Evolutionary conservation across 2,113 vertebrate species (phyloP).

Genomic region (Siniperca knerii): DNA sequence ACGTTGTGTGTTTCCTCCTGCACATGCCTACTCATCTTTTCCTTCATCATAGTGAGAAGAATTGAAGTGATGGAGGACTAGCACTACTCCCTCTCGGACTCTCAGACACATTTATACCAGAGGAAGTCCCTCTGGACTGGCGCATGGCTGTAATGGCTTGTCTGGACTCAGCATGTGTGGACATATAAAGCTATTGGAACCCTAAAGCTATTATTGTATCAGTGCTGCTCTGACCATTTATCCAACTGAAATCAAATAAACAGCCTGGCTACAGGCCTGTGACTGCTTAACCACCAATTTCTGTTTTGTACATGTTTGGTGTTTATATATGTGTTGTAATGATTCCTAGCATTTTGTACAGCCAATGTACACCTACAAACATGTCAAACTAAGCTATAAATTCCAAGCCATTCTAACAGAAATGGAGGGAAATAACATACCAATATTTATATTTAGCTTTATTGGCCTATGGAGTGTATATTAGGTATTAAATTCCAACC

Average conservation of each 20-base stretch:
- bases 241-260: constrained; percentile 51
- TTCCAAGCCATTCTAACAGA: neutral
- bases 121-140: constrained; percentile 44
- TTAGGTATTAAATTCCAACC: neutral
- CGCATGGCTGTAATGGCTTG: constrained; percentile 41
- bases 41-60: constrained; percentile 21
- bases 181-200: constrained; percentile 43
- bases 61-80: constrained; percentile 32
- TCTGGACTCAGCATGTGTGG: constrained; percentile 38
- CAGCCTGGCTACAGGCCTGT: neutral
- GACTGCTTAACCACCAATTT: neutral
- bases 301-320: constrained; percentile 17
- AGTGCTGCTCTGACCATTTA: constrained; percentile 44
- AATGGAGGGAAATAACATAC: neutral
- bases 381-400: neutral
- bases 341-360: neutral
- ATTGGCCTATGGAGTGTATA: neutral
- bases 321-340: constrained; percentile 7
- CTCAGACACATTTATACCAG: constrained; percentile 59
- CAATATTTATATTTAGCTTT: neutral
- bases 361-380: neutral
- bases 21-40: constrained; percentile 30
- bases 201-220: constrained; percentile 65
- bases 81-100: constrained; percentile 9
- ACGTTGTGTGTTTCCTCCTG: neutral